Evolutionary conservation across 2,888 invertebrate species (phyloP).

Genomic region (Matsumyia berberina): DNA sequence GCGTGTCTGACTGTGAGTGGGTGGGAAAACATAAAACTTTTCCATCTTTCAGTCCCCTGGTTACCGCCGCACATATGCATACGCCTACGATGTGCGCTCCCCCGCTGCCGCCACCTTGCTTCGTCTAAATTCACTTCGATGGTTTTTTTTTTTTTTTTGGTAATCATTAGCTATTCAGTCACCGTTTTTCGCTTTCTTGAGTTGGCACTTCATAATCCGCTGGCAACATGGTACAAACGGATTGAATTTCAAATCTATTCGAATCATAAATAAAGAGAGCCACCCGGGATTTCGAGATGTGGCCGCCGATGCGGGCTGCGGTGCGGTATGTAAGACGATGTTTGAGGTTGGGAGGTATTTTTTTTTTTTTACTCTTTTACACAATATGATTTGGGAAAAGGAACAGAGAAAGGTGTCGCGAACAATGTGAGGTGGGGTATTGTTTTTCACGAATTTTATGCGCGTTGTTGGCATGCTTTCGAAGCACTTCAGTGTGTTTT

Average conservation of each 20-base stretch:
- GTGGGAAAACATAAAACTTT: constrained; percentile 41
- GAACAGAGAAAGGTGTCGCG: constrained; percentile 3
- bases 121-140: constrained; percentile 43
- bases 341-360: background rate
- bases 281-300: constrained; percentile 64
- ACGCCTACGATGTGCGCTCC: constrained; percentile 44
- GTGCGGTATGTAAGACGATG: background rate
- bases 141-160: constrained; percentile 29
- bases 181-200: constrained; percentile 64
- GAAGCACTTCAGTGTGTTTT: constrained; percentile 11
- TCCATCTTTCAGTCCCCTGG: constrained; percentile 4
- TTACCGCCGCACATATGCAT: constrained; percentile 5
- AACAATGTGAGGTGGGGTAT: constrained; percentile 7
- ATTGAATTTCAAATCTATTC: constrained; percentile 72
- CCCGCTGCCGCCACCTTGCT: constrained; percentile 21
- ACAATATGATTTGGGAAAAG: constrained; percentile 2
- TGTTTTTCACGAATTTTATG: constrained; percentile 11
- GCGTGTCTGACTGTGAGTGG: constrained; percentile 44
- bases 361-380: constrained; percentile 7
- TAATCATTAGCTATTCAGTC: constrained; percentile 75
- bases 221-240: constrained; percentile 59
- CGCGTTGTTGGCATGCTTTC: constrained; percentile 44
- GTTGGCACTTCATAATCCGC: constrained; percentile 67
- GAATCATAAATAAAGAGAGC: constrained; percentile 65
- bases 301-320: constrained; percentile 47